These are phyloP conservation scores for Jaculus jaculus DNA, from an alignment of 2,113 vertebrate species.

Conservation along the genomic window DNA sequence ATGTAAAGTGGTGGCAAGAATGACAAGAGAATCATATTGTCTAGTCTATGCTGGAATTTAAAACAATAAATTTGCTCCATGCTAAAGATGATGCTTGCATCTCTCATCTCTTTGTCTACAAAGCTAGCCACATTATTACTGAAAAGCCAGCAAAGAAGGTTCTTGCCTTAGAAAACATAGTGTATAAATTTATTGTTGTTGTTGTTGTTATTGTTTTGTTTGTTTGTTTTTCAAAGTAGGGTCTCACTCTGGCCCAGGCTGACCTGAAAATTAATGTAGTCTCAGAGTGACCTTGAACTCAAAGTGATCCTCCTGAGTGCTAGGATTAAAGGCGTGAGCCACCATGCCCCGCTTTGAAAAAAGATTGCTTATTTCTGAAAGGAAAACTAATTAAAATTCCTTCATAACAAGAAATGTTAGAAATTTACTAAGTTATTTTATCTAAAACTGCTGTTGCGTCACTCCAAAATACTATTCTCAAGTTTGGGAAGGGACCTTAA, in stretches of 20 bases:
- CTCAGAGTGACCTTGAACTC: too few relatives aligned
- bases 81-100: background rate
- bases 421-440: background rate
- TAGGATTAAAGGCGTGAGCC: too few relatives aligned
- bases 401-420: background rate
- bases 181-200: too few relatives aligned
- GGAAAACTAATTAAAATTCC: background rate
- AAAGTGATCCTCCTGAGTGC: too few relatives aligned
- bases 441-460: background rate
- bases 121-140: background rate
- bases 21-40: too few relatives aligned
- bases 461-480: background rate
- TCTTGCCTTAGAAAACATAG: background rate
- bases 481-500: background rate
- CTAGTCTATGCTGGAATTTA: background rate
- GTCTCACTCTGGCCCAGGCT: too few relatives aligned
- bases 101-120: too few relatives aligned
- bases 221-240: too few relatives aligned
- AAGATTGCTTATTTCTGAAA: background rate
- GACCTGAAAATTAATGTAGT: too few relatives aligned
- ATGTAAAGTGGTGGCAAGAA: background rate
- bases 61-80: background rate
- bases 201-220: too few relatives aligned
- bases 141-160: background rate
- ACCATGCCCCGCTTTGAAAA: too few relatives aligned